These are phyloP conservation scores for Albula goreensis DNA, from an alignment of 2,113 vertebrate species.

Conservation along the genomic window DNA sequence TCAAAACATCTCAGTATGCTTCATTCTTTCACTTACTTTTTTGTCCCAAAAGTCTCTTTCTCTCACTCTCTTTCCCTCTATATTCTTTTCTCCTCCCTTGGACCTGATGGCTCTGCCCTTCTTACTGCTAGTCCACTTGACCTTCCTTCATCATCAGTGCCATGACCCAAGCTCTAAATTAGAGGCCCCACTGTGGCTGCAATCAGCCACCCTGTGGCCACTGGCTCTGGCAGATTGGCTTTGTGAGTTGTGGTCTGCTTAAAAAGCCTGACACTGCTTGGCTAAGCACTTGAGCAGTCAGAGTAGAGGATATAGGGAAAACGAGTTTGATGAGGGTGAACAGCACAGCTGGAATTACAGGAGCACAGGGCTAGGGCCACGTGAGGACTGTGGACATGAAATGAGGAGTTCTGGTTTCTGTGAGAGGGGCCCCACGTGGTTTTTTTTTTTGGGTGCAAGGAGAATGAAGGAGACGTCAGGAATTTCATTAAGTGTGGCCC, in stretches of 20 bases:
- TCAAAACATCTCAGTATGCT: neutral
- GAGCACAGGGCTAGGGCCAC: neutral
- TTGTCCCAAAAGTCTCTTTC: neutral
- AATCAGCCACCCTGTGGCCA: constrained; percentile 31
- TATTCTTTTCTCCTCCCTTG: constrained; percentile 36
- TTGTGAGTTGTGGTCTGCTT: constrained; percentile 38
- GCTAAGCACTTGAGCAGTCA: neutral
- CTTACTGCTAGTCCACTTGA: constrained; percentile 23
- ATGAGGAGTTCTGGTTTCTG: neutral
- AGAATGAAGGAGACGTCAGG: constrained; percentile 35
- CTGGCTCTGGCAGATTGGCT: constrained; percentile 33
- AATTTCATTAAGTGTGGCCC: constrained; percentile 48
- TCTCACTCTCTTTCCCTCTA: constrained; percentile 19
- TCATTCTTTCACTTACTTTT: neutral
- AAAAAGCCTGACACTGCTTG: neutral
- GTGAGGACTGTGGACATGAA: neutral
- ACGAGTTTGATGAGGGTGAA: neutral
- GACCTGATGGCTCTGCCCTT: constrained; percentile 32
- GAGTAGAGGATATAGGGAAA: neutral
- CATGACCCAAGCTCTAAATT: constrained; percentile 55
- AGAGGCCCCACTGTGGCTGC: constrained; percentile 12
- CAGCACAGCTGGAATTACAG: neutral
- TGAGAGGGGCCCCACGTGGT: neutral
- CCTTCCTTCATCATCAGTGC: constrained; percentile 49
- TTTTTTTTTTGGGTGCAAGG: constrained; percentile 43